These are phyloP conservation scores for Platycheirus albimanus DNA, from an alignment of 2,888 invertebrate genomes.

Conservation along the genomic window DNA sequence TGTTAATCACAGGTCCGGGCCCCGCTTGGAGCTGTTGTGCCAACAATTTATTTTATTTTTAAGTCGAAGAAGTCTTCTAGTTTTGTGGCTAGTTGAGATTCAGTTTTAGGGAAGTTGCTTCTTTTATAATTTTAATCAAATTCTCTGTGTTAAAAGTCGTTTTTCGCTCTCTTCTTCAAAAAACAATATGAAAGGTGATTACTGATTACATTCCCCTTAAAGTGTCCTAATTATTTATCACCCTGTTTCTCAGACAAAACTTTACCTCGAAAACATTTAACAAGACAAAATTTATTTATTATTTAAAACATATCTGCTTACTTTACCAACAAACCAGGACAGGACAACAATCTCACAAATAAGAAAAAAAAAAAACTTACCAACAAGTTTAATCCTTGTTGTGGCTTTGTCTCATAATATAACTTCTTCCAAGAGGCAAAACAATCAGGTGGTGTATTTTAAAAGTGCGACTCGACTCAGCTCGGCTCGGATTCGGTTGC, in stretches of 20 bases:
- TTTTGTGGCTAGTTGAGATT: no score
- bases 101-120: no score
- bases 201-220: background rate
- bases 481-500: no score
- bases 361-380: constrained; percentile 1
- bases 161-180: background rate
- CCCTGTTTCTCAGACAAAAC: background rate
- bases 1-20: no score
- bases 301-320: constrained; percentile 24
- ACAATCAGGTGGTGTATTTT: constrained; percentile 16
- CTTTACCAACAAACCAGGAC: constrained; percentile 1
- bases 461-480: constrained; percentile 29
- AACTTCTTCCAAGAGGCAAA: background rate
- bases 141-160: no score
- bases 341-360: background rate
- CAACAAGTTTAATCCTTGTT: constrained; percentile 6
- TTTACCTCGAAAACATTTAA: constrained; percentile 1
- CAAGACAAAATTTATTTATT: constrained; percentile 4
- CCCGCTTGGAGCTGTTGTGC: no score
- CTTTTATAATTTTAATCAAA: no score
- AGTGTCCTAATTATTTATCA: background rate
- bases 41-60: no score
- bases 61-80: no score
- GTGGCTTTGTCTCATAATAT: background rate
- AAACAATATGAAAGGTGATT: no score